Base-by-base conservation (phyloP, 2,113 vertebrate genomes). In the Bubo bubo region DNA sequence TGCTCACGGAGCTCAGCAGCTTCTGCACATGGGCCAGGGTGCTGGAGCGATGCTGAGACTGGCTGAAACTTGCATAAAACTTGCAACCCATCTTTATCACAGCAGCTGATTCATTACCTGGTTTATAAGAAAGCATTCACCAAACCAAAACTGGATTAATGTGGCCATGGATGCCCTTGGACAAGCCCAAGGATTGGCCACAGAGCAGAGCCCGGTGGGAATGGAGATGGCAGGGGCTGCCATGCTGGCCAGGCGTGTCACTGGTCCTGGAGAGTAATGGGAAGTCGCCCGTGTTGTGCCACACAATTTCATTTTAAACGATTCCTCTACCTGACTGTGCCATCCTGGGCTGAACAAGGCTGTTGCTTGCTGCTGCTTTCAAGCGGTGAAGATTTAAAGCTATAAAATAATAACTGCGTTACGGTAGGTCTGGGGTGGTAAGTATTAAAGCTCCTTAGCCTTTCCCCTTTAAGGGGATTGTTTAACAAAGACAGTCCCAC, bases 201-300 rank as follows among this genome's bases (percentile, higher is more conserved):
- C 0, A 6, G 35, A 30, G 43, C 76, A 58, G 35, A 66, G 32
- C 28, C 32, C 1, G 2, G 67, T 24, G 71, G 28, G 75, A 35
- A 30, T 1, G 21, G n/a, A 8, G 66, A 24, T 28, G 8, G 47
- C 34, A 17, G 10, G 28, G 3, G 30, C 13, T 19, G 30, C 41
- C 3, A 5, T 0, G 1, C 39, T 1, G 3, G 17, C 39, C 35
- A 14, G 49, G 60, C 49, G 32, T 5, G 2, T 1, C 16, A n/a
- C 12, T 39, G 18, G 32, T 12, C 32, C 53, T 1, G 5, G 12
- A 32, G 26, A 15, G 21, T 0, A 18, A 4, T 0, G 2, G 35
- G 10, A 34, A 56, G 47, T 17, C 8, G 35, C 13, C 18, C 0
- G 1, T 7, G 22, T 19, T 17, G 39, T 47, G 45, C 37, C 21